Base-by-base conservation (phyloP, 2,797 vertebrate species). In the Leucoraja ocellata region DNA sequence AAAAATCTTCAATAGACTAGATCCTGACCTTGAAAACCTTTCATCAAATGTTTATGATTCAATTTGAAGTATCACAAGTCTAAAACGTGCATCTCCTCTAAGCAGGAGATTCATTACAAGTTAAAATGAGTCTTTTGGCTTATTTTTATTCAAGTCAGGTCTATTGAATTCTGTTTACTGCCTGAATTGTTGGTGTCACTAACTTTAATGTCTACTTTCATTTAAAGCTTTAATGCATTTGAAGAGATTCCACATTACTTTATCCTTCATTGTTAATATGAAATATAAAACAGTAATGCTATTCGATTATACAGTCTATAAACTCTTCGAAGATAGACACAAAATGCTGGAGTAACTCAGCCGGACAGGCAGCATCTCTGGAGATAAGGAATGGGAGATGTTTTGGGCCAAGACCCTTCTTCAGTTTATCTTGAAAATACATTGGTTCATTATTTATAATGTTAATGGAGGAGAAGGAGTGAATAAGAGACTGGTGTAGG, bases 1-100 rank as follows among this genome's bases (percentile, higher is more conserved):
- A 95, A 95, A 96, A 95, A 94, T 95, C 94, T 93, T 94, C 94
- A 94, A 95, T 95, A 96, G 96, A 95, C 94, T 94, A 93, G 94
- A 95, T 94, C 94, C 58, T 95, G 95, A 96, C 95, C 96, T 96
- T 97, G 95, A 95, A 96, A 95, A 95, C 94, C 94, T 94, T 95
- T 94, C 94, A 95, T 95, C 94, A 94, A 96, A 94, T 71, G 93
- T 54, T 95, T 93, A 93, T 95, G 91, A 95, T 95, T 95, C 94
- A 94, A 94, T 95, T 95, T 93, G 94, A 93, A 94, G 91, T 94
- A 93, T 93, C 80, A 94, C 93, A 93, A 68, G 93, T 95, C 94
- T 95, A 95, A 94, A 88, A 95, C 65, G 94, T 71, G 92, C 90
- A 95, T 93, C 73, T 65, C 23, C 46, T 0, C 7, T 81, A 94